Percentiles rank a stretch among this genome's conserved stretches.
Conservation (phyloP, 2,113 vertebrate genomes). For the Electrona antarctica region DNA sequence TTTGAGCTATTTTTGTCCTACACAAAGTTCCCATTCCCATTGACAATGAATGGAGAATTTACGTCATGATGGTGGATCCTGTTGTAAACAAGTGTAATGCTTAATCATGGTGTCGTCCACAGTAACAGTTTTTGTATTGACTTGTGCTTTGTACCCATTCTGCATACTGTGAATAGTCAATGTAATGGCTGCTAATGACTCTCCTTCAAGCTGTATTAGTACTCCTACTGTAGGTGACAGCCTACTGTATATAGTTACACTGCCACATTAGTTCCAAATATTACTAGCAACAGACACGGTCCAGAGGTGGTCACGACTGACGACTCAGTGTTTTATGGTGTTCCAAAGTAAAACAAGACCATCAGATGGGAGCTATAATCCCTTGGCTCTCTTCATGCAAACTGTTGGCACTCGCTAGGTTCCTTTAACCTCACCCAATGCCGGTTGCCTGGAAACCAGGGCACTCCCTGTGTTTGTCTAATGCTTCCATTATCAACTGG, state of each 20-base stretch:
- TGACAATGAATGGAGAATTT: too few relatives aligned
- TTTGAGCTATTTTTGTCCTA: too few relatives aligned
- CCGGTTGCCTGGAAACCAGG: slow-evolving; percentile 47
- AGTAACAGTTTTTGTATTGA: too few relatives aligned
- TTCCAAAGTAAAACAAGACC: not conserved
- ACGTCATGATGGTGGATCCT: too few relatives aligned
- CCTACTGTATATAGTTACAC: not conserved
- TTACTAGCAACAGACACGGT: not conserved
- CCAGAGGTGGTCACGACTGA: too few relatives aligned
- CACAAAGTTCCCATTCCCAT: too few relatives aligned
- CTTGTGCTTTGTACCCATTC: too few relatives aligned
- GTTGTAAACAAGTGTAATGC: too few relatives aligned
- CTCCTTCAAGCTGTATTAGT: not conserved
- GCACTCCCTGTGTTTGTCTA: slow-evolving; percentile 22
- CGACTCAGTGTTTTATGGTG: slow-evolving; percentile 8
- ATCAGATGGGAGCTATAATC: slow-evolving; percentile 22
- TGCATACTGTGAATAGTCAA: too few relatives aligned
- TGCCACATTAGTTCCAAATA: not conserved
- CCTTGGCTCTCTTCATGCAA: slow-evolving; percentile 6
- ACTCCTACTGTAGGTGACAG: not conserved
- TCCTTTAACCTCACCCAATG: not conserved
- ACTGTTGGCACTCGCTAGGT: slow-evolving; percentile 1
- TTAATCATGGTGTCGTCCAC: too few relatives aligned
- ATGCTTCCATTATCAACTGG: slow-evolving; percentile 2
- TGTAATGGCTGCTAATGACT: not conserved